phyloP scores from a whole-genome alignment of 2,113 vertebrate species.

The Rhea pennata region DNA sequence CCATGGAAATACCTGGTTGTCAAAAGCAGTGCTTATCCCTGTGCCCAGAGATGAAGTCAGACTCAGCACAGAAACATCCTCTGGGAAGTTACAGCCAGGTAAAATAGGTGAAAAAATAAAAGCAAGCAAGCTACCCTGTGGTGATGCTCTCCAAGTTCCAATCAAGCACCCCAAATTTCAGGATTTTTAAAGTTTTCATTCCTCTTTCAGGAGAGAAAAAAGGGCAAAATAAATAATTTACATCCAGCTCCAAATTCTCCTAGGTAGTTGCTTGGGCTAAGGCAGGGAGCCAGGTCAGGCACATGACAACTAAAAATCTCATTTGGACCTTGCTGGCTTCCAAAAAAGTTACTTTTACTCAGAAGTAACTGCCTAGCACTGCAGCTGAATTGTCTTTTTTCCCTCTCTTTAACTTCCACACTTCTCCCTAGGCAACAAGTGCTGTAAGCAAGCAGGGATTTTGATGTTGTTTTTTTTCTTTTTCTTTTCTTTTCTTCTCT shows the following conservation, averaged over 20 bases:
- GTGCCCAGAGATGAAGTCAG: background rate
- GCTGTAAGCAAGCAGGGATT: background rate
- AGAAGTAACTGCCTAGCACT: background rate
- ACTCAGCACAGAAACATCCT: background rate
- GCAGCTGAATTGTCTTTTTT: background rate
- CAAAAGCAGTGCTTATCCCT: background rate
- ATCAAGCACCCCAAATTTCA: background rate
- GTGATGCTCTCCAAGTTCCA: background rate
- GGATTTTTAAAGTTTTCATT: background rate
- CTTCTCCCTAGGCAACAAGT: background rate
- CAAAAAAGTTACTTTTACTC: background rate
- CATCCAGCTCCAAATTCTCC: background rate
- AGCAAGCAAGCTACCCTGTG: background rate
- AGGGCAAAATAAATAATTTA: background rate
- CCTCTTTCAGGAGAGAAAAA: background rate
- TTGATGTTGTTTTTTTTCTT: too few relatives aligned
- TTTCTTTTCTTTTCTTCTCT: background rate
- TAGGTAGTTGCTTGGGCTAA: background rate
- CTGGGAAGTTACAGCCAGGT: background rate
- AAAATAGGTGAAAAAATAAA: background rate
- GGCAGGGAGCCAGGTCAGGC: background rate
- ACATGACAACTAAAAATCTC: background rate
- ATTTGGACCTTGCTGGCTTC: background rate
- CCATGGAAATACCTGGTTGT: fast-evolving
- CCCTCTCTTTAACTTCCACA: background rate